These are phyloP conservation scores for Phalloptychus januarius DNA, from an alignment of 2,797 vertebrate species.

Conservation along the genomic window DNA sequence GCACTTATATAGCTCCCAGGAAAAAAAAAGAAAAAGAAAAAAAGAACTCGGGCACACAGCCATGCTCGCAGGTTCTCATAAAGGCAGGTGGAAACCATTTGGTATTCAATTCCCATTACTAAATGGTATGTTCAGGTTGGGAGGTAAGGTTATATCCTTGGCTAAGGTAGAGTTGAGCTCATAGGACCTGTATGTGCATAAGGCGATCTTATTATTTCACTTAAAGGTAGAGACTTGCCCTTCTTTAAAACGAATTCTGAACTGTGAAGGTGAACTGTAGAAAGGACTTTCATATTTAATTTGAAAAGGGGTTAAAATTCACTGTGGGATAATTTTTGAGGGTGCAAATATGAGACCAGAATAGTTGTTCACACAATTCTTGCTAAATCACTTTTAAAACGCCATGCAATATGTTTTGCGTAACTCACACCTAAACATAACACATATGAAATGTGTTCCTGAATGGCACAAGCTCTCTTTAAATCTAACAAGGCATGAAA, in stretches of 20 bases:
- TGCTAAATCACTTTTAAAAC: conserved; percentile 57
- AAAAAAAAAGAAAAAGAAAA: conserved; percentile 7
- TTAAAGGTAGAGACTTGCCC: conserved; percentile 46
- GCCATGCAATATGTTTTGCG: conserved; percentile 41
- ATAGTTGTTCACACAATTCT: conserved; percentile 20
- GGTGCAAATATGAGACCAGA: neutral
- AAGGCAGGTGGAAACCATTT: conserved; percentile 56
- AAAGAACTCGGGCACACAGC: neutral
- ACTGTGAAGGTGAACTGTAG: conserved; percentile 39
- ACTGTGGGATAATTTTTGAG: conserved; percentile 16
- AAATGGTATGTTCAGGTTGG: conserved; percentile 67
- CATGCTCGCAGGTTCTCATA: conserved; percentile 13
- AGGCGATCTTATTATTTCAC: conserved; percentile 60
- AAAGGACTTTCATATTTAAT: conserved; percentile 23
- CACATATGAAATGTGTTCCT: conserved; percentile 63
- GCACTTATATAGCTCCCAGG: conserved; percentile 9
- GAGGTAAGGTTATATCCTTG: conserved; percentile 63
- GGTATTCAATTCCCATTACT: conserved; percentile 70
- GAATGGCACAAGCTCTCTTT: conserved; percentile 58
- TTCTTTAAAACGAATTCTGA: conserved; percentile 28
- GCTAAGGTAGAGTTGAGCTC: conserved; percentile 50
- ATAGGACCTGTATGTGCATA: conserved; percentile 50
- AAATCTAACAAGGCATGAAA: conserved; percentile 75
- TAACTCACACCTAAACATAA: conserved; percentile 51
- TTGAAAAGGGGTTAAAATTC: conserved; percentile 19